phyloP scores from a whole-genome alignment of 2,888 invertebrate species.

The Calliscelio sp. region DNA sequence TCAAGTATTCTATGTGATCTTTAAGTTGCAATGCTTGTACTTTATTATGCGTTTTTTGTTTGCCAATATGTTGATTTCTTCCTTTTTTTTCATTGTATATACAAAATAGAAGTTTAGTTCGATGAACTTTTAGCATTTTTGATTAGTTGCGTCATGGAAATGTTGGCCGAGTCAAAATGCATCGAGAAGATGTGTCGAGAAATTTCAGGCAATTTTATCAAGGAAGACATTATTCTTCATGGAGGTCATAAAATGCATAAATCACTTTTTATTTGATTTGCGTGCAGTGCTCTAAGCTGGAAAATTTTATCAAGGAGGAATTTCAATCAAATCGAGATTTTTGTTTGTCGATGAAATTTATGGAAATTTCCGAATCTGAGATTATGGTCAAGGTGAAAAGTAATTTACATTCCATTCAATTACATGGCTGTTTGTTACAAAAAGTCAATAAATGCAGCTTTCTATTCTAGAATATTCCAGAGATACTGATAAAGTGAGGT shows the following conservation, averaged over 20 bases:
- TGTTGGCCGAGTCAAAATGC: conserved; percentile 23
- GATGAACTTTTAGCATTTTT: conserved; percentile 26
- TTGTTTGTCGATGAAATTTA: no score
- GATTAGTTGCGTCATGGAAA: conserved; percentile 45
- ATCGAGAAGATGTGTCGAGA: conserved; percentile 17
- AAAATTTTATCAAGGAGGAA: conserved; percentile 26
- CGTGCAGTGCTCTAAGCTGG: conserved; percentile 8
- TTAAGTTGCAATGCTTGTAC: no score
- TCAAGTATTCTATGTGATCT: conserved; percentile 1
- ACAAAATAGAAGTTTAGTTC: conserved; percentile 35
- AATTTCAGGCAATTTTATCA: conserved; percentile 40
- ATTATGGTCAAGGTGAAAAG: no score
- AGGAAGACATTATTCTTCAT: conserved; percentile 28
- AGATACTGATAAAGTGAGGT: no score
- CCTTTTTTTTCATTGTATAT: neutral
- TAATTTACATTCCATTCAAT: no score
- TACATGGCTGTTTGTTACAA: no score
- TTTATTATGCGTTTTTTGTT: no score
- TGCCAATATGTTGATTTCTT: neutral
- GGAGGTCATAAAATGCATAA: conserved; percentile 35
- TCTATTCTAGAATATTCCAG: no score
- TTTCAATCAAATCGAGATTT: no score
- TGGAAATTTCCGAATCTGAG: no score
- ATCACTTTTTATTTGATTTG: conserved; percentile 28
- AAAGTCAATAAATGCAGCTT: no score